These are phyloP conservation scores for Uromys caudimaculatus DNA, from an alignment of 2,797 vertebrate species.

Conservation along the genomic window DNA sequence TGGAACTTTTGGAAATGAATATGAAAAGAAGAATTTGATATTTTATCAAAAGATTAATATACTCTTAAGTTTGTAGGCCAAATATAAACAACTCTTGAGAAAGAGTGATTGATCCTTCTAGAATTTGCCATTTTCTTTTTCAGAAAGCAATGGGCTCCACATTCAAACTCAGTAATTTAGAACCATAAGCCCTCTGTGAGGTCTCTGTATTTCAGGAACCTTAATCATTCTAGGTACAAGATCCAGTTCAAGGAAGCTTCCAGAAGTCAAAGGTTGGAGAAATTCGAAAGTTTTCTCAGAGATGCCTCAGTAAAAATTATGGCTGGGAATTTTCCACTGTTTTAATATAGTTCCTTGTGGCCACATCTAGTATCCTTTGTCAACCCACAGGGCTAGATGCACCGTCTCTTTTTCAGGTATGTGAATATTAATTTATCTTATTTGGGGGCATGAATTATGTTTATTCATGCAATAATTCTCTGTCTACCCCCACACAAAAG, in stretches of 20 bases:
- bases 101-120: rapidly evolving
- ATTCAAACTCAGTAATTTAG: neutral
- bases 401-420: neutral
- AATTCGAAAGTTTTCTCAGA: neutral
- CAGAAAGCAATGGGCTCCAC: neutral
- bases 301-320: neutral
- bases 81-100: neutral
- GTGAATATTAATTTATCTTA: neutral
- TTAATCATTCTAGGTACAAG: neutral
- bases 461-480: neutral
- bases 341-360: neutral
- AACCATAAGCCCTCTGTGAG: rapidly evolving
- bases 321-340: no score
- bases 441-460: neutral
- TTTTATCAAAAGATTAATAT: neutral
- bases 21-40: neutral
- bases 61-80: neutral
- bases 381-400: neutral
- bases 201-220: neutral
- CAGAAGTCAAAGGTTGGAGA: neutral
- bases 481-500: neutral
- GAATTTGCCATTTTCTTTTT: neutral
- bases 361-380: neutral
- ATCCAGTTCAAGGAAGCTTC: neutral
- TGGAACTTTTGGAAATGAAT: neutral